These are phyloP conservation scores for Bombyx mori DNA, from an alignment of 1,140 invertebrate species.

Conservation along the genomic window DNA sequence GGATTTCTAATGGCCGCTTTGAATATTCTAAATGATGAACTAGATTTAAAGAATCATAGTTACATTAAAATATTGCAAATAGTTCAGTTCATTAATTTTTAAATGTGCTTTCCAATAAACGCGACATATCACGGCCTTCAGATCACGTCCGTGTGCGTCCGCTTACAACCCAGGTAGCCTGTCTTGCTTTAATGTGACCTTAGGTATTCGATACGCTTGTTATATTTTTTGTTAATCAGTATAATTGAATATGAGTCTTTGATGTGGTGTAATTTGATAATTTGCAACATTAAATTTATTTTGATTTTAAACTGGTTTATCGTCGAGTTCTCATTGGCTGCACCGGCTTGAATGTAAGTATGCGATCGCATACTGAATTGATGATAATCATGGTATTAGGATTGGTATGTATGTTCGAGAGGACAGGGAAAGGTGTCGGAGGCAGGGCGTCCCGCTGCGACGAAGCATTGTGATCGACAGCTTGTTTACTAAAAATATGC, in stretches of 20 bases:
- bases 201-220: constrained; percentile 60
- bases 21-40: too few relatives aligned
- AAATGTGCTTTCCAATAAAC: too few relatives aligned
- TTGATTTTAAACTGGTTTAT: constrained; percentile 36
- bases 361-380: constrained; percentile 26
- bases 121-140: too few relatives aligned
- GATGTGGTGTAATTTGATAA: constrained; percentile 55
- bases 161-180: constrained; percentile 55
- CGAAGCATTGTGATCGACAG: constrained; percentile 66
- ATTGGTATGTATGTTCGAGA: constrained; percentile 29
- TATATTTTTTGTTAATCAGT: constrained; percentile 53
- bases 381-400: constrained; percentile 37
- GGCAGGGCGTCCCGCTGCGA: constrained; percentile 54
- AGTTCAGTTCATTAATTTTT: too few relatives aligned
- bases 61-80: constrained; percentile 5
- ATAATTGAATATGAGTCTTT: constrained; percentile 43
- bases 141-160: neutral
- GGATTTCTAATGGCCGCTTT: neutral
- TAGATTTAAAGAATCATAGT: constrained; percentile 8
- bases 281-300: constrained; percentile 39
- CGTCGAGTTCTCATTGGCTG: constrained; percentile 24
- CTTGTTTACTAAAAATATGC: constrained; percentile 72
- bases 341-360: constrained; percentile 6
- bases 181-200: constrained; percentile 55
- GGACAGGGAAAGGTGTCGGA: constrained; percentile 44